Evolutionary conservation across 2,888 invertebrate genomes (phyloP).

Genomic region (Hemaris fuciformis): DNA sequence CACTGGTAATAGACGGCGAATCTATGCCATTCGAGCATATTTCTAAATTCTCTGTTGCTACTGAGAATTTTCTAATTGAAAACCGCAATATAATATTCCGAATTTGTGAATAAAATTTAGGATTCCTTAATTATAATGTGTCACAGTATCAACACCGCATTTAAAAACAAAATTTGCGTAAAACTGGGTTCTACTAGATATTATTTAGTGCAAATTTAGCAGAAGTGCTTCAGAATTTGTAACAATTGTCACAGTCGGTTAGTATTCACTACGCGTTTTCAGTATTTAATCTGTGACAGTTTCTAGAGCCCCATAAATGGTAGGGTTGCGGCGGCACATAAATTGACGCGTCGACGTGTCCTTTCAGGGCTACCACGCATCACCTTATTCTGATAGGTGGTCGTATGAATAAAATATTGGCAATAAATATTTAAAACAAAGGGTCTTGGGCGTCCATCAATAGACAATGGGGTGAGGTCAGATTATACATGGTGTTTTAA

Average conservation of each 20-base stretch:
- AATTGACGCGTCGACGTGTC: slow-evolving; percentile 18
- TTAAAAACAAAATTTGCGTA: too few relatives aligned
- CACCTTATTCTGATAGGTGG: slow-evolving; percentile 8
- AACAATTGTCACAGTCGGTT: not conserved
- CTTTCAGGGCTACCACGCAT: slow-evolving; percentile 19
- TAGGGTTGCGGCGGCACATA: slow-evolving; percentile 20
- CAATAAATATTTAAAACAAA: slow-evolving; percentile 13
- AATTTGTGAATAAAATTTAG: too few relatives aligned
- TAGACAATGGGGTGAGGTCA: not conserved
- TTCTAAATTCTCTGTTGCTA: too few relatives aligned
- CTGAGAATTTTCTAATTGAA: too few relatives aligned
- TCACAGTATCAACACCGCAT: too few relatives aligned
- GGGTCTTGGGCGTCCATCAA: not conserved
- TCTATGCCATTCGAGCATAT: too few relatives aligned
- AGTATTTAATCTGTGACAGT: slow-evolving; percentile 14
- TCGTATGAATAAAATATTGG: slow-evolving; percentile 15
- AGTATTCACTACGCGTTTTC: not conserved
- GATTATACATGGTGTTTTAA: not conserved
- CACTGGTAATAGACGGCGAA: too few relatives aligned
- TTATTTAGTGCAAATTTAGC: too few relatives aligned
- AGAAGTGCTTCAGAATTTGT: too few relatives aligned
- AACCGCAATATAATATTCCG: too few relatives aligned
- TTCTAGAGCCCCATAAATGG: slow-evolving; percentile 15
- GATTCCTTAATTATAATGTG: too few relatives aligned
- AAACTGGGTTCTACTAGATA: too few relatives aligned